A percentile compares a stretch with the other conserved stretches of the same genome.
These are phyloP conservation scores for Seriola rivoliana DNA, from an alignment of 2,113 vertebrate species.

Conservation along the genomic window DNA sequence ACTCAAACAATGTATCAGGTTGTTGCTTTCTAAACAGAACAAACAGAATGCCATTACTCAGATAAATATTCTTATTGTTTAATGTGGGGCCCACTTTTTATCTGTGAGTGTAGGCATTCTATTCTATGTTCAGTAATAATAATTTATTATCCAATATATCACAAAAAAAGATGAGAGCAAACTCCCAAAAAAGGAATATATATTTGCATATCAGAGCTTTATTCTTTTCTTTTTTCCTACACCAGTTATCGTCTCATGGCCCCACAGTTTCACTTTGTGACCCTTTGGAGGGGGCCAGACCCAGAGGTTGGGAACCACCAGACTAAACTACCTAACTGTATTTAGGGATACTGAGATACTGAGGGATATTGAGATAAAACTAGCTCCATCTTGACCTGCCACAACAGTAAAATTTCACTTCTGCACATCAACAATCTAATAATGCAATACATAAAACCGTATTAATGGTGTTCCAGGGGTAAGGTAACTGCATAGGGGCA, in stretches of 20 bases:
- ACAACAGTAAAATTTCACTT: not conserved
- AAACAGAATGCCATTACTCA: no score
- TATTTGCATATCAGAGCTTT: not conserved
- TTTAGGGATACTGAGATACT: not conserved
- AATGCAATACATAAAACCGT: no score
- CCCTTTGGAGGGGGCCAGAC: not conserved
- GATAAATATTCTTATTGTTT: no score
- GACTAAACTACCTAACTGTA: not conserved
- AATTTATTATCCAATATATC: no score
- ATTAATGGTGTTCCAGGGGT: not conserved
- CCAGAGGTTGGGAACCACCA: not conserved
- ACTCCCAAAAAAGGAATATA: no score
- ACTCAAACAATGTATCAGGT: no score
- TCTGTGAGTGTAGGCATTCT: no score
- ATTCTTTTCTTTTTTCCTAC: not conserved
- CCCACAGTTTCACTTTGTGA: not conserved
- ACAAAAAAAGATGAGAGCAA: no score
- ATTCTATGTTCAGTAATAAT: no score
- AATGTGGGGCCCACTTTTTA: no score
- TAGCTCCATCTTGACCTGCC: not conserved
- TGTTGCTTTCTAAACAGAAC: no score
- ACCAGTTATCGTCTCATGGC: not conserved
- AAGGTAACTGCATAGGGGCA: not conserved
- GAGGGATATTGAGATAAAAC: not conserved
- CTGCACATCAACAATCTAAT: not conserved